A percentile compares a stretch with the other conserved stretches of the same genome.
These are phyloP conservation scores for Diadophis punctatus DNA, from an alignment of 2,113 vertebrate genomes.

Conservation along the genomic window DNA sequence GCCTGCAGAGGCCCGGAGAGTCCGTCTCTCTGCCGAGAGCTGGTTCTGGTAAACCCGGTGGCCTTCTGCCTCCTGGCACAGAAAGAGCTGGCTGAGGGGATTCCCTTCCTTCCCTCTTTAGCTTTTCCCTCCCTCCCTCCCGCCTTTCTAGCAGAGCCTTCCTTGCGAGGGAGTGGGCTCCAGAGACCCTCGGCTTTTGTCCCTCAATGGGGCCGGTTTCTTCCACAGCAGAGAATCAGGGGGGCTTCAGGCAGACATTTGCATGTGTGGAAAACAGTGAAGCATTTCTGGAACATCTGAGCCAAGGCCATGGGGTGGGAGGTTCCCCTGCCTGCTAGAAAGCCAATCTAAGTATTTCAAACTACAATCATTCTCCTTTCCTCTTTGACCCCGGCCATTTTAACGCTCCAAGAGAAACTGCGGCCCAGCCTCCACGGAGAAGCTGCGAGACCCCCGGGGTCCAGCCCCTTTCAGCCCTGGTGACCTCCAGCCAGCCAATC, in stretches of 20 bases:
- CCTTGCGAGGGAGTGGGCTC: too few relatives aligned
- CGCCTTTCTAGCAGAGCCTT: too few relatives aligned
- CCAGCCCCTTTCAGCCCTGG: not conserved
- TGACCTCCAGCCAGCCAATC: not conserved
- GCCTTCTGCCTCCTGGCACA: not conserved
- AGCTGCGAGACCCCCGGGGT: fast-evolving
- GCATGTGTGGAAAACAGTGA: too few relatives aligned
- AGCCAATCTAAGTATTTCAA: not conserved
- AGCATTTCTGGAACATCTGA: too few relatives aligned
- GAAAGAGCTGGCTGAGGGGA: not conserved
- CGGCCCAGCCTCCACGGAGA: not conserved
- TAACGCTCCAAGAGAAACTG: not conserved
- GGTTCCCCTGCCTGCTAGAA: not conserved
- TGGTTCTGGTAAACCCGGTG: conserved; percentile 2
- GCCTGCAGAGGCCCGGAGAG: not conserved
- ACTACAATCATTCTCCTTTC: fast-evolving
- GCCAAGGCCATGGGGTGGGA: too few relatives aligned
- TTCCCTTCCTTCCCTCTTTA: not conserved
- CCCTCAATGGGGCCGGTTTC: too few relatives aligned
- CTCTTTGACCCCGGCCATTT: not conserved
- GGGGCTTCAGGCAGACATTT: too few relatives aligned
- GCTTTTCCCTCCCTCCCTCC: too few relatives aligned
- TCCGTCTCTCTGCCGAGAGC: not conserved
- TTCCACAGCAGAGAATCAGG: not conserved
- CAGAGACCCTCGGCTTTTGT: not conserved